Conservation (phyloP, 2,888 invertebrate species). For the Bombyx huttoni region DNA sequence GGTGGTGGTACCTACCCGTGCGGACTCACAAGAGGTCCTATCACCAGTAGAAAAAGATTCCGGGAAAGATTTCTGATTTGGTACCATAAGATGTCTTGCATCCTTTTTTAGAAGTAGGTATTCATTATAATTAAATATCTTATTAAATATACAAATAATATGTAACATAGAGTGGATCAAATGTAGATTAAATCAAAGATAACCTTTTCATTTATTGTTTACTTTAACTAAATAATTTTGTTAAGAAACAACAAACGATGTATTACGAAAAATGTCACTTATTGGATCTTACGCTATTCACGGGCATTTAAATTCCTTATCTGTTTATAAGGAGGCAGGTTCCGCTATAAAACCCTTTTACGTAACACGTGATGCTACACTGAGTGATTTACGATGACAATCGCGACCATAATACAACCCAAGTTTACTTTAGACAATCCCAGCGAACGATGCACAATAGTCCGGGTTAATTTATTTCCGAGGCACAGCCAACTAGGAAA, state of each 20-base stretch:
- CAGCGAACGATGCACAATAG: slow-evolving; percentile 40
- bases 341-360: slow-evolving; percentile 51
- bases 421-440: slow-evolving; percentile 58
- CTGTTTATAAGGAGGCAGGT: slow-evolving; percentile 34
- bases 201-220: neutral
- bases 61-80: too few species aligned
- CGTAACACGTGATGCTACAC: slow-evolving; percentile 40
- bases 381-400: slow-evolving; percentile 53
- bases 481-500: slow-evolving; percentile 42
- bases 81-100: too few species aligned
- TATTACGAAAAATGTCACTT: neutral
- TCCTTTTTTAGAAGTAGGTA: too few species aligned
- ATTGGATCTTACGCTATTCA: neutral
- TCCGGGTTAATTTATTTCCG: slow-evolving; percentile 62
- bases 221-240: neutral
- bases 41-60: too few species aligned
- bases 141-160: neutral
- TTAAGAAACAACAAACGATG: neutral
- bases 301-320: slow-evolving; percentile 39
- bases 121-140: too few species aligned
- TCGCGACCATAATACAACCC: slow-evolving; percentile 41
- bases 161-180: neutral
- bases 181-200: neutral
- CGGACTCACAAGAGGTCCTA: too few species aligned
- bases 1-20: too few species aligned